A percentile compares a stretch with the other conserved stretches of the same genome.
Evolutionary conservation across 2,888 invertebrate genomes (phyloP).

Genomic region (Eupsilia transversa): DNA sequence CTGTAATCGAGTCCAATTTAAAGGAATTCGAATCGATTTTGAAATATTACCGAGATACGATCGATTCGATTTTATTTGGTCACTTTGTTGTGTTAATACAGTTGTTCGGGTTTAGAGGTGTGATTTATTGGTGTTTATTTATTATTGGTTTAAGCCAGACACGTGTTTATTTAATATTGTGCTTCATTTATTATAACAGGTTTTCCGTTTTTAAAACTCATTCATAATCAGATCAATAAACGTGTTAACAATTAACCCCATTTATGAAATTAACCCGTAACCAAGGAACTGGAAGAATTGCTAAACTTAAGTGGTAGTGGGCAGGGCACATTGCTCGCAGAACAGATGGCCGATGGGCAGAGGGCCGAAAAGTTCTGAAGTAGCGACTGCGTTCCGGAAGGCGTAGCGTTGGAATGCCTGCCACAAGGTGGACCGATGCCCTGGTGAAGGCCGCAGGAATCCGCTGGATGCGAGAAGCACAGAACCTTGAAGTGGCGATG

Average conservation of each 20-base stretch:
- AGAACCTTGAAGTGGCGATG: neutral
- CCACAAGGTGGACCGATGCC: too few species aligned
- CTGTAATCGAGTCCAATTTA: slow-evolving; percentile 71
- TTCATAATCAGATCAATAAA: neutral
- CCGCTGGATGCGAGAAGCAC: neutral
- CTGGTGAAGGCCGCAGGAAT: neutral
- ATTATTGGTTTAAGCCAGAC: slow-evolving; percentile 12
- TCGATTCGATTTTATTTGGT: slow-evolving; percentile 62
- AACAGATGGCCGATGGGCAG: neutral
- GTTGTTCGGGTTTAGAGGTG: slow-evolving; percentile 41
- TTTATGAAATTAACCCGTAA: neutral
- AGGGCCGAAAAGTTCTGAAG: neutral
- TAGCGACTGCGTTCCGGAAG: too few species aligned
- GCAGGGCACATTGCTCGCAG: neutral
- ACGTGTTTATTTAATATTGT: neutral
- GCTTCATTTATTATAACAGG: neutral
- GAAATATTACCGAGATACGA: slow-evolving; percentile 56
- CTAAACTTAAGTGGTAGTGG: too few species aligned
- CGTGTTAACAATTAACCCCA: neutral
- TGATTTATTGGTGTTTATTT: slow-evolving; percentile 39
- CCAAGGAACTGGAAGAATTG: neutral
- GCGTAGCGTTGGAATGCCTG: too few species aligned
- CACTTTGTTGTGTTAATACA: slow-evolving; percentile 60
- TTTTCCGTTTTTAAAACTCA: neutral
- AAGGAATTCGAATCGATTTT: slow-evolving; percentile 67